Percentiles rank a stretch among this genome's conserved stretches.
phyloP scores from a whole-genome alignment of 1,140 invertebrate genomes.

The Magallana ariakensis region DNA sequence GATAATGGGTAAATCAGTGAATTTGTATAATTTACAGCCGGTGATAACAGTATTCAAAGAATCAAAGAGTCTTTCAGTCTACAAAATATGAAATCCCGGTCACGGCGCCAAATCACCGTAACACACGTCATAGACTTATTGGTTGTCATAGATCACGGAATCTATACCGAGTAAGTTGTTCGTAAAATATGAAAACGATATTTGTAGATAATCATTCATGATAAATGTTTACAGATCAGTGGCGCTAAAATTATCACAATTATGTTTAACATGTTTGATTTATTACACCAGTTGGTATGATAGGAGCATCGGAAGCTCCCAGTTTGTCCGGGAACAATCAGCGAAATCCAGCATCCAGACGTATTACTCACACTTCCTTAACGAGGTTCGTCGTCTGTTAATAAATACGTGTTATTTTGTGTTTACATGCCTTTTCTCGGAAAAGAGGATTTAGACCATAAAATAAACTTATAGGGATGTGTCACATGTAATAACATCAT shows the following conservation, averaged over 20 bases:
- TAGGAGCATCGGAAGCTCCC: background rate
- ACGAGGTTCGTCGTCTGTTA: background rate
- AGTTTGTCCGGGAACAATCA: background rate
- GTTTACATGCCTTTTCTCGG: too few relatives aligned
- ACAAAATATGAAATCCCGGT: conserved; percentile 18
- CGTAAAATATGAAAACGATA: too few relatives aligned
- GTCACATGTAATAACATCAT: too few relatives aligned
- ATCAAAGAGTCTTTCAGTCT: background rate
- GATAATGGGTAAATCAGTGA: too few relatives aligned
- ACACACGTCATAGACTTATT: conserved; percentile 50
- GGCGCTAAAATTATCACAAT: too few relatives aligned
- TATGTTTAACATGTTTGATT: background rate
- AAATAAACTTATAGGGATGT: too few relatives aligned
- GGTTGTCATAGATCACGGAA: conserved; percentile 51
- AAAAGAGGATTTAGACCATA: too few relatives aligned
- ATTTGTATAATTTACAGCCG: background rate
- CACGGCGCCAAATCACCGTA: conserved; percentile 1
- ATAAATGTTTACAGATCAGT: too few relatives aligned
- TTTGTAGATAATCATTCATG: too few relatives aligned
- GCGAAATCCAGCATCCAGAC: background rate
- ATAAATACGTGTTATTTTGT: background rate
- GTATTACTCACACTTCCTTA: background rate
- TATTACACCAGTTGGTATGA: background rate
- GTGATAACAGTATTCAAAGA: background rate
- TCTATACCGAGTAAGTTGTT: conserved; percentile 51